Percentiles rank a stretch among this genome's conserved stretches.
These are phyloP conservation scores for Drosophila erecta DNA, from an alignment of 1,140 invertebrate genomes.

Conservation along the genomic window DNA sequence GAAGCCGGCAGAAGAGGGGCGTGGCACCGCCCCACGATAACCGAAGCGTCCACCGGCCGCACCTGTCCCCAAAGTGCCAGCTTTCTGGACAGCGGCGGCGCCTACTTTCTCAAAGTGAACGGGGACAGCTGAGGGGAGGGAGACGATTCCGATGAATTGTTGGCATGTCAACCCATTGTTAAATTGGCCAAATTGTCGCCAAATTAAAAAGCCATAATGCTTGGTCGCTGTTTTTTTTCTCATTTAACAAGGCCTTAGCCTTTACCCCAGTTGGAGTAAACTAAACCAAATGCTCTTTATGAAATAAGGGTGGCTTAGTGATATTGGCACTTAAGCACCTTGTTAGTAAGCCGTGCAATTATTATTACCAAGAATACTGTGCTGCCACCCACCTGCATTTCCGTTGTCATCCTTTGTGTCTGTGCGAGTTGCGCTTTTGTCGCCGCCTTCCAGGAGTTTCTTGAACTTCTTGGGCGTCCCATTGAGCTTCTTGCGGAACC, in stretches of 20 bases:
- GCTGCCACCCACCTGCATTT: slow-evolving; percentile 73
- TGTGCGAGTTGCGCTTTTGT: slow-evolving; percentile 29
- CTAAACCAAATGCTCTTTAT: no score
- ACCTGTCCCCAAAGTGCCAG: slow-evolving; percentile 12
- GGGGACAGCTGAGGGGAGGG: slow-evolving; percentile 26
- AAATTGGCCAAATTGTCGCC: slow-evolving; percentile 50
- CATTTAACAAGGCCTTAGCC: slow-evolving; percentile 5
- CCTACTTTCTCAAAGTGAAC: slow-evolving; percentile 81
- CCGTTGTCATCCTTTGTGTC: slow-evolving; percentile 79
- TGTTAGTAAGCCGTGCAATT: not conserved
- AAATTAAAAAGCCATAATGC: slow-evolving; percentile 60
- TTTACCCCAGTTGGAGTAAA: no score
- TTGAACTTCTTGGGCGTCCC: slow-evolving; percentile 81
- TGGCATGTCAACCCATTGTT: slow-evolving; percentile 51
- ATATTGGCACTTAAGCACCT: not conserved
- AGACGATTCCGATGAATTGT: slow-evolving; percentile 3
- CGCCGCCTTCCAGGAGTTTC: slow-evolving; percentile 69
- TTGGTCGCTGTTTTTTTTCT: slow-evolving; percentile 1
- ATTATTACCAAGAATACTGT: not conserved
- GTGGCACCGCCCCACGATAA: slow-evolving; percentile 68
- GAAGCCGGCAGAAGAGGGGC: slow-evolving; percentile 74
- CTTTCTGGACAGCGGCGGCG: slow-evolving; percentile 61
- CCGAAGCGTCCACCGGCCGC: slow-evolving; percentile 74
- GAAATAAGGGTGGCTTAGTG: no score
- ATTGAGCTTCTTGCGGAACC: slow-evolving; percentile 84